These are phyloP conservation scores for Nannospalax galili DNA, from an alignment of 2,113 vertebrate species.

Conservation along the genomic window DNA sequence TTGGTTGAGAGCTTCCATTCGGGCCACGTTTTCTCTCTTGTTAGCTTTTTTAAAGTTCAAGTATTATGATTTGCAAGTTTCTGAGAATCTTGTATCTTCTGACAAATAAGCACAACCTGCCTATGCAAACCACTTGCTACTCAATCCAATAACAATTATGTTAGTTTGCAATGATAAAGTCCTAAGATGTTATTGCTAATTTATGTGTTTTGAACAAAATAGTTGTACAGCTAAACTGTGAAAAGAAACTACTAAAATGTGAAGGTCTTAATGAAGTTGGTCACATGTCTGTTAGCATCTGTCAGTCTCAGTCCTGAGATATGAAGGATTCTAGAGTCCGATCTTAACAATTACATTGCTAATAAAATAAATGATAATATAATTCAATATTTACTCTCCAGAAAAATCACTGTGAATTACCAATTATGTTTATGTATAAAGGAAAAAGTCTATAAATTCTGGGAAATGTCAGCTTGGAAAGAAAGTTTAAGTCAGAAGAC, in stretches of 20 bases:
- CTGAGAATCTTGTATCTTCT: too few relatives aligned
- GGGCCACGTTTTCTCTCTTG: too few relatives aligned
- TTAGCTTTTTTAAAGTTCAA: too few relatives aligned
- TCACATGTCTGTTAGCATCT: too few relatives aligned
- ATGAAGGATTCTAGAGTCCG: background rate
- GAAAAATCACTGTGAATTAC: background rate
- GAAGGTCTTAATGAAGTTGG: background rate
- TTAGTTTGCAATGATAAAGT: too few relatives aligned
- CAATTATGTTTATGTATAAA: background rate
- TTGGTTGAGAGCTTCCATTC: too few relatives aligned
- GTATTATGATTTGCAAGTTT: too few relatives aligned
- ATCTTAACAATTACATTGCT: background rate
- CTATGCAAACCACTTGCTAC: too few relatives aligned
- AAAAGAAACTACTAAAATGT: constrained; percentile 26
- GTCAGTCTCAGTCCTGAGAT: background rate
- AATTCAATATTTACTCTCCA: background rate
- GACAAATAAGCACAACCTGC: too few relatives aligned
- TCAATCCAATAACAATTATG: too few relatives aligned
- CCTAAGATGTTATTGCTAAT: too few relatives aligned
- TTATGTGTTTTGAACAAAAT: background rate
- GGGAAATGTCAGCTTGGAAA: background rate
- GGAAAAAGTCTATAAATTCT: background rate
- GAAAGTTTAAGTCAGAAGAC: background rate
- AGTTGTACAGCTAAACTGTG: background rate
- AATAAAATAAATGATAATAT: background rate